Evolutionary conservation across 2,113 vertebrate genomes (phyloP), one percentile per base, ranked within the genome.

Genomic region (Entelurus aequoreus): DNA sequence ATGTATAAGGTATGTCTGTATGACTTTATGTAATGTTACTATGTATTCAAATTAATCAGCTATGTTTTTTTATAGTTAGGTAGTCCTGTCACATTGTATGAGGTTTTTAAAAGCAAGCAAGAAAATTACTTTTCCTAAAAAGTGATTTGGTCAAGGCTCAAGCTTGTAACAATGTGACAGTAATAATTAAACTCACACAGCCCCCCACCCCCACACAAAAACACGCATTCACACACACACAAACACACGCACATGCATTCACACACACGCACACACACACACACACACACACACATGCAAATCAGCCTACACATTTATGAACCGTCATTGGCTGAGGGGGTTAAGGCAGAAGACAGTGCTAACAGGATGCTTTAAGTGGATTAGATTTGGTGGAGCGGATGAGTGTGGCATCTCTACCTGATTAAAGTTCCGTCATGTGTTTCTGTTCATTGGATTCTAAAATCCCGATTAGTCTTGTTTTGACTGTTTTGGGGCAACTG

Each of bases 151-250:
- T 72, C n/a, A 54, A 54, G 59, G 21, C 62, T 54, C 21, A 2
- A 62, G 48, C 63, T 66, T 38, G 16, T 19, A 28, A 61, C 7
- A 13, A 75, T 72, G 80, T 79, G 83, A 86, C 81, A 86, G 75
- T 74, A 78, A 66, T 82, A 86, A 88, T 84, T 87, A 79, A 79
- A 82, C 66, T 76, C 74, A 79, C 74, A 75, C 70, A 75, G 66
- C 53, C 21, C 42, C 28, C 28, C 28, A 1, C 1, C 21, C 3
- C 3, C 21, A n/a, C n/a, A 28, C 21, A 28, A 1, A 3, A 1
- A 28, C 21, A 28, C 21, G 3, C 21, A 1, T 3, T 2, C 21
- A 28, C 21, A 28, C 21, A 28, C 21, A 28, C 21, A 28, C 21
- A 28, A 1, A 28, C 21, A 28, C 21, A 28, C 21, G 3, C 21